phyloP scores from a whole-genome alignment of 2,113 vertebrate species.

The Vulpes ferrilata region DNA sequence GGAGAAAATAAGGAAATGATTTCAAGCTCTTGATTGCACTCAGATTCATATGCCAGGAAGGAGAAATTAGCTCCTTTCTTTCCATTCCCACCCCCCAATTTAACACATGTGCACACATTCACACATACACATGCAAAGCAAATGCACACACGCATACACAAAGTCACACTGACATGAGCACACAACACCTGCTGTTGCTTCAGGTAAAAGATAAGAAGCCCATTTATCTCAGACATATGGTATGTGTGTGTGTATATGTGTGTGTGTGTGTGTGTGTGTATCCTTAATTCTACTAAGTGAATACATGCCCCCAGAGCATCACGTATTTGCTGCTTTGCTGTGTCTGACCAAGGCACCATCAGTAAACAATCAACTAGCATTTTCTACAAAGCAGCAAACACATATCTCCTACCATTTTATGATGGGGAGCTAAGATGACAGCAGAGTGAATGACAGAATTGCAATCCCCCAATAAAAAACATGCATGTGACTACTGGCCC shows the following conservation, averaged over 20 bases:
- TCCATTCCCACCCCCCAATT: background rate
- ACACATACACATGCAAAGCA: background rate
- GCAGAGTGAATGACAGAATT: background rate
- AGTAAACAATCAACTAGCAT: conserved; percentile 20
- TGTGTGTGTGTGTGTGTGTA: background rate
- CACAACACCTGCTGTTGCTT: background rate
- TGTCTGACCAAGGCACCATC: background rate
- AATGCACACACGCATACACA: background rate
- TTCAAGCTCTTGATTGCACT: conserved; percentile 51
- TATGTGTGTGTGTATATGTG: background rate
- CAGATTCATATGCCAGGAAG: conserved; percentile 21
- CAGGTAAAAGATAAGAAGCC: conserved; percentile 15
- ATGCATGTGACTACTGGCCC: background rate
- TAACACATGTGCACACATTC: background rate
- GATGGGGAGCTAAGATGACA: background rate
- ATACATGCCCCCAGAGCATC: background rate
- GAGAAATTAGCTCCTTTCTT: background rate
- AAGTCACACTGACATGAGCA: background rate
- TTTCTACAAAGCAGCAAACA: background rate
- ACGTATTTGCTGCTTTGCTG: background rate
- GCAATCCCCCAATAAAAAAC: background rate
- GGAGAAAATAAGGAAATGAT: conserved; percentile 75
- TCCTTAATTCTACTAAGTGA: background rate
- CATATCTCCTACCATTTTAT: background rate
- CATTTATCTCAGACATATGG: background rate